Evolutionary conservation across 2,797 vertebrate species (phyloP).

Genomic region (Nannoperca obscura): DNA sequence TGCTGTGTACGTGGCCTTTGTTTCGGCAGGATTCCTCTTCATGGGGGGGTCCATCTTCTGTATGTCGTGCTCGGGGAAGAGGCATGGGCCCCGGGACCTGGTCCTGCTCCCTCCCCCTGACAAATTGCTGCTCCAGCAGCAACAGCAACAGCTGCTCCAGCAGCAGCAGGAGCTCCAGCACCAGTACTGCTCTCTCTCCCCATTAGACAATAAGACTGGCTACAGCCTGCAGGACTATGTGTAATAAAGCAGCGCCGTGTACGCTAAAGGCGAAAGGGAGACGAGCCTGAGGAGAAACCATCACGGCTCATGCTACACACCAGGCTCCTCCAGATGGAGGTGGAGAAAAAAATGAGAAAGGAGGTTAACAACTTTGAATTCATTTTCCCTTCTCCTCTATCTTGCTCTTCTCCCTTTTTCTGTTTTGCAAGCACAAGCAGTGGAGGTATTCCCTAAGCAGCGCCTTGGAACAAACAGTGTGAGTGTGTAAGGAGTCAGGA

Average conservation of each 20-base stretch:
- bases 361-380: conserved; percentile 73
- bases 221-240: conserved; percentile 91
- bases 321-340: conserved; percentile 60
- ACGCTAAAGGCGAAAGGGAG: conserved; percentile 61
- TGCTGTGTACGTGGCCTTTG: conserved; percentile 93
- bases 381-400: conserved; percentile 51
- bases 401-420: conserved; percentile 61
- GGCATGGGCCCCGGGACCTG: conserved; percentile 85
- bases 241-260: conserved; percentile 69
- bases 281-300: conserved; percentile 64
- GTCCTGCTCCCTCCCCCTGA: conserved; percentile 85
- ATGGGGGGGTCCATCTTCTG: conserved; percentile 93
- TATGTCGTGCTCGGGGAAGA: conserved; percentile 89
- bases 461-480: conserved; percentile 74
- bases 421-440: conserved; percentile 87
- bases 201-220: conserved; percentile 88
- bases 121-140: conserved; percentile 85
- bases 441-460: conserved; percentile 83
- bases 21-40: conserved; percentile 91
- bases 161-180: conserved; percentile 88
- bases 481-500: conserved; percentile 71
- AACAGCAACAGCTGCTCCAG: conserved; percentile 85
- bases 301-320: conserved; percentile 57
- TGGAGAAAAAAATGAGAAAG: conserved; percentile 58
- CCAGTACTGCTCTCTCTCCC: conserved; percentile 89